Evolutionary conservation across 2,113 vertebrate species (phyloP), one percentile per base, ranked within the genome.

Genomic region (Trachemys scripta): DNA sequence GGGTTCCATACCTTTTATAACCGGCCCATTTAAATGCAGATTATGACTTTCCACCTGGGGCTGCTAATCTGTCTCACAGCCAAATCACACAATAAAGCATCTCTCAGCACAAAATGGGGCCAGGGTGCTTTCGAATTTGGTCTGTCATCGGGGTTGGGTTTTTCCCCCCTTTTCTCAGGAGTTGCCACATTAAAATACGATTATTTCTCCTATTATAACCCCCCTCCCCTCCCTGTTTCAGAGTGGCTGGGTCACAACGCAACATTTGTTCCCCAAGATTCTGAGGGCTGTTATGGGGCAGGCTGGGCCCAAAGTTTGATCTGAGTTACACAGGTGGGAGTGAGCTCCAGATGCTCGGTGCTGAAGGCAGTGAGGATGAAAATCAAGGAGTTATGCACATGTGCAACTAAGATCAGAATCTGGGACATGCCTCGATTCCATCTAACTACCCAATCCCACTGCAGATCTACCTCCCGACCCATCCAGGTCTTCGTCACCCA

Each of bases 41-140:
- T 97, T 69, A 76, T 96, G 96, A 97, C 95, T 96, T 98, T 98
- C 96, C 92, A 96, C 96, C 96, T 97, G 94, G 94, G 94, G 95
- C 96, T 97, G 87, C 95, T 97, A 96, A 96, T 98, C 97, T 97
- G 92, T 97, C 97, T 87, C 95, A 94, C 91, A 96, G 96, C 90
- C 94, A 42, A 97, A 93, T 92, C 80, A 80, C 96, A 97, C 97
- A 98, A 98, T 93, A 51, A 92, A 93, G 93, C 85, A 90, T 47
- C 87, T 95, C 93, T 96, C 90, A 65, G 10, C 85, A 57, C 95
- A 94, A 85, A 94, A 85, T 72, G 93, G 92, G 89, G 87, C 53
- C 94, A 38, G 84, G 80, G 80, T 86, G 78, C 76, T 82, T 94
- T 86, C 75, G 90, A 84, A 83, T 86, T 38, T 25, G 13, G 86